Evolutionary conservation across 2,113 vertebrate genomes (phyloP), one percentile per base, ranked within the genome.

Genomic region (Dryoscopus gambensis): DNA sequence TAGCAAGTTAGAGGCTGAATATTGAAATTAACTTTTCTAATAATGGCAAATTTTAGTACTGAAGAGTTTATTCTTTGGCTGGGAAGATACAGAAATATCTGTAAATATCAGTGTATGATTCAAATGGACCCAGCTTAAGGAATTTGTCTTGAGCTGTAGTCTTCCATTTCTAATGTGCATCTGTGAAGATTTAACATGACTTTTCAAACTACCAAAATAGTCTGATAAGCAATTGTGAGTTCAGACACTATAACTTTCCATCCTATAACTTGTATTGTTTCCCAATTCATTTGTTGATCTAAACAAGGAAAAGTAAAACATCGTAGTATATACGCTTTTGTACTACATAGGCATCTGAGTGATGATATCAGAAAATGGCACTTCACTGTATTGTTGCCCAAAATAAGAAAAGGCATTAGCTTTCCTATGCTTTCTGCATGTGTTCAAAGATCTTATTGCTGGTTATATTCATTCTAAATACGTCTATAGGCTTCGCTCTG

Each of bases 81-180:
- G 80, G n/a, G 35, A 49, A 84, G 62, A 30, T 52, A n/a, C 1
- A 69, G 69, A 97, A 86, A 30, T 95, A 77, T 10, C 55, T 74
- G 64, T 94, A 71, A 88, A 85, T 95, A 40, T 55, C 93, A 89
- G 55, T 59, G 31, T 92, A 42, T 88, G 86, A 91, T 71, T 60
- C 90, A 97, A 96, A 97, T 91, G 92, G 89, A 95, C 92, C 85
- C 91, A 95, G 53, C 87, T 95, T 94, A 90, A 96, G 94, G 77
- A 94, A 93, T 86, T 96, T 93, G 67, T 95, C 87, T 95, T 93
- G 59, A 94, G 56, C 95, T 91, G 24, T 94, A 63, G 89, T 97
- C 90, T 95, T 97, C 57, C 55, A 46, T 96, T 97, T 96, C 68
- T 92, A 37, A 90, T 89, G 57, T 95, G 70, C 37, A 67, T 94